Conservation (phyloP, 1,140 invertebrate species). For the Sycophaga agraensis region DNA sequence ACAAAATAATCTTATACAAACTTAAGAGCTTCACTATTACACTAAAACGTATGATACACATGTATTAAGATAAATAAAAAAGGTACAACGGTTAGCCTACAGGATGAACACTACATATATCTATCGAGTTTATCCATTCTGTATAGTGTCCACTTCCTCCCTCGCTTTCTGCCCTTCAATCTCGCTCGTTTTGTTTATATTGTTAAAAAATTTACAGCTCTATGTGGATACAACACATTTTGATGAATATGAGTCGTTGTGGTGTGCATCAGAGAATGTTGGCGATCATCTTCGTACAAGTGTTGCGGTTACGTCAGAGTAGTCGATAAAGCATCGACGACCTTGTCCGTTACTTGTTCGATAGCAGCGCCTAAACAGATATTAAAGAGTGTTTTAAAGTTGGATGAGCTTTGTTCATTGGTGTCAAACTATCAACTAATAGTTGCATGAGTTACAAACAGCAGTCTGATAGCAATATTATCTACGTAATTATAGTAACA, state of each 20-base stretch:
- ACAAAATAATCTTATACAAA: not conserved
- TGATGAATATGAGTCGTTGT: not conserved
- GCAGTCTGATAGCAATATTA: too few species aligned
- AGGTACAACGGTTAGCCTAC: constrained; percentile 8
- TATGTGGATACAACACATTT: not conserved
- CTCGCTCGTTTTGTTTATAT: not conserved
- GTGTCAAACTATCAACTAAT: too few species aligned
- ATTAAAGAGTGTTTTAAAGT: not conserved
- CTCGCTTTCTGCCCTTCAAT: not conserved
- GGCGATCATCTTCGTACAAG: constrained; percentile 11
- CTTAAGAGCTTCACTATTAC: not conserved
- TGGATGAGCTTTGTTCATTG: too few species aligned
- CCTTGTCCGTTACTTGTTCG: constrained; percentile 28
- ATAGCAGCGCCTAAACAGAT: constrained; percentile 18
- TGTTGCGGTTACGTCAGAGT: constrained; percentile 24
- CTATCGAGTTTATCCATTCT: not conserved
- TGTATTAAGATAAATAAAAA: constrained; percentile 17
- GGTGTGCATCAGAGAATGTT: constrained; percentile 2
- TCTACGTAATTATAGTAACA: too few species aligned
- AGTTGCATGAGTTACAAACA: too few species aligned
- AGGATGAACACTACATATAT: not conserved
- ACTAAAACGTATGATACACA: constrained; percentile 6
- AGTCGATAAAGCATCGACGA: constrained; percentile 28
- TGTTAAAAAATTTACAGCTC: constrained; percentile 8
- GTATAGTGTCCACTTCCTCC: not conserved